These are phyloP conservation scores for Mellilla xanthometata DNA, from an alignment of 2,888 invertebrate species.

Conservation along the genomic window DNA sequence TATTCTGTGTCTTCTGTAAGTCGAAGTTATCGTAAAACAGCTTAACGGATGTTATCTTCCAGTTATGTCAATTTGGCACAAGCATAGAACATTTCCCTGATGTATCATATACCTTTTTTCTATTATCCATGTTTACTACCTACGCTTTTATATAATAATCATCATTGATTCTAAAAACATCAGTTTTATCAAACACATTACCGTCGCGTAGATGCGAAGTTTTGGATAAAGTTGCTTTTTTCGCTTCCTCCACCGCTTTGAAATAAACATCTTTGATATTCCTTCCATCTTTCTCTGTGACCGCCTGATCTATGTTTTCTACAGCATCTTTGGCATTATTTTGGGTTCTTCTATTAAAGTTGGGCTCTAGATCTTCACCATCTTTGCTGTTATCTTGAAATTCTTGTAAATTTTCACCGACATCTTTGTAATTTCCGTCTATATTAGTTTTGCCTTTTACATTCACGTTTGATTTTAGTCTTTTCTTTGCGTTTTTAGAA, in stretches of 20 bases:
- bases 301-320: too few relatives aligned
- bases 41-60: too few relatives aligned
- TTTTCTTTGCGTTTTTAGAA: background rate
- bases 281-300: slow-evolving; percentile 28
- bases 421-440: background rate
- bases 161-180: slow-evolving; percentile 7
- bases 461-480: background rate
- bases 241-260: slow-evolving; percentile 46
- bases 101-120: too few relatives aligned
- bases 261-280: slow-evolving; percentile 53
- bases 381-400: too few relatives aligned
- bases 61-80: too few relatives aligned
- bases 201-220: slow-evolving; percentile 10
- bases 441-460: background rate
- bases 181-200: slow-evolving; percentile 4
- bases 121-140: too few relatives aligned
- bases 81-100: too few relatives aligned
- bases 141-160: too few relatives aligned
- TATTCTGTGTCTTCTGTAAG: too few relatives aligned
- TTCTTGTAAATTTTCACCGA: background rate
- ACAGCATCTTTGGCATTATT: too few relatives aligned
- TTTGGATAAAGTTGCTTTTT: slow-evolving; percentile 38
- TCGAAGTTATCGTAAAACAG: too few relatives aligned
- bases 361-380: background rate
- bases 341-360: too few relatives aligned